phyloP scores from a whole-genome alignment of 1,140 invertebrate species.

The Apolygus lucorum region DNA sequence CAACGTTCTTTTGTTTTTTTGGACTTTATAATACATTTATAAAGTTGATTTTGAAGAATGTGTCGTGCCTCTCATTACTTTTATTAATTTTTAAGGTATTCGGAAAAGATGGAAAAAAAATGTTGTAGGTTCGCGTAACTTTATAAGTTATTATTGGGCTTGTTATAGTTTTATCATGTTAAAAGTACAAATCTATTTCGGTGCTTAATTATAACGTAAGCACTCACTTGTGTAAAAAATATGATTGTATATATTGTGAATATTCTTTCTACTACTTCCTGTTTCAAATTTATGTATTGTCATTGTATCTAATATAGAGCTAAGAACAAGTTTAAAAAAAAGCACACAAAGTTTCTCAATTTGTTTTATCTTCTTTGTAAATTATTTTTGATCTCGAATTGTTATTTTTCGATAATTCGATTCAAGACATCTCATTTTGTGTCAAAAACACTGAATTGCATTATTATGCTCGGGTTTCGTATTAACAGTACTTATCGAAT shows the following conservation, averaged over 20 bases:
- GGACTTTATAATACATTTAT: conserved; percentile 19
- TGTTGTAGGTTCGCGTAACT: neutral
- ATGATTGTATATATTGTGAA: conserved; percentile 27
- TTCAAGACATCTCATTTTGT: too few relatives aligned
- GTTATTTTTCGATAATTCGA: conserved; percentile 13
- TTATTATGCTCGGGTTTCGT: too few relatives aligned
- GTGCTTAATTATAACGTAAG: conserved; percentile 23
- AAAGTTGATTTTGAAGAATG: conserved; percentile 17
- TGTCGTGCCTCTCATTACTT: conserved; percentile 24
- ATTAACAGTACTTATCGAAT: too few relatives aligned
- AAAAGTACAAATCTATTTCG: conserved; percentile 28
- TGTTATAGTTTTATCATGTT: conserved; percentile 29
- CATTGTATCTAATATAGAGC: conserved; percentile 19
- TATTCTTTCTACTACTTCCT: conserved; percentile 29
- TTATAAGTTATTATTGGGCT: conserved; percentile 26
- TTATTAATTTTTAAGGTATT: conserved; percentile 24
- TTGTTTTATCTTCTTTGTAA: conserved; percentile 12
- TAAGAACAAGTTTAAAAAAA: neutral
- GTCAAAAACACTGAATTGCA: too few relatives aligned
- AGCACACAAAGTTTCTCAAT: conserved; percentile 15
- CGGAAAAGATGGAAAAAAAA: neutral
- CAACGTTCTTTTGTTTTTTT: conserved; percentile 8
- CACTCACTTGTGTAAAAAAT: conserved; percentile 26
- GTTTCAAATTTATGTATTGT: conserved; percentile 20
- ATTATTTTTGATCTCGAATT: conserved; percentile 20